phyloP scores from a whole-genome alignment of 2,113 vertebrate species.

The Siniperca knerii region DNA sequence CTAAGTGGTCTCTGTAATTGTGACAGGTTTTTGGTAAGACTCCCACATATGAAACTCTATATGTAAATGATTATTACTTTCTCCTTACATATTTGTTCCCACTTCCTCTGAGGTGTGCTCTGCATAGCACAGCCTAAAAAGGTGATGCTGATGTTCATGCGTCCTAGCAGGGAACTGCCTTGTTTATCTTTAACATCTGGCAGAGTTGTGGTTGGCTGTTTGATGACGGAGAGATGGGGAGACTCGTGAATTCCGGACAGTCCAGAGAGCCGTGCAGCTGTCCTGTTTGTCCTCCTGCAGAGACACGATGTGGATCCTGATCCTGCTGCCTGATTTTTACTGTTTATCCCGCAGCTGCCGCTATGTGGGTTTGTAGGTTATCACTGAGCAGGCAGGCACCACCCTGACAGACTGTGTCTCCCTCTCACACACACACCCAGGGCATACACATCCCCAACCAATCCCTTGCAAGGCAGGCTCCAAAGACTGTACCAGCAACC shows the following conservation, averaged over 20 bases:
- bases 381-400: constrained; percentile 14
- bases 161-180: background rate
- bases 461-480: background rate
- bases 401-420: background rate
- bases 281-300: constrained; percentile 18
- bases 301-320: background rate
- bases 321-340: background rate
- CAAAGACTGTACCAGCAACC: background rate
- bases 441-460: background rate
- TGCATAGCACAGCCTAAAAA: background rate
- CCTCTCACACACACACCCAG: background rate
- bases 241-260: background rate
- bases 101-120: background rate
- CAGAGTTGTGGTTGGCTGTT: background rate
- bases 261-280: background rate
- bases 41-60: no score
- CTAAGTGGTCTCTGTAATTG: no score
- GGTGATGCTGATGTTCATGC: background rate
- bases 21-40: no score
- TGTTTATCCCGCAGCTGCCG: constrained; percentile 8
- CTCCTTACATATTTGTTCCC: no score
- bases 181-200: background rate
- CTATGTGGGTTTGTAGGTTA: constrained; percentile 80
- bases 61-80: no score
- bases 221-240: background rate